These are phyloP conservation scores for Agriopis marginaria DNA, from an alignment of 2,888 invertebrate species.

Conservation along the genomic window DNA sequence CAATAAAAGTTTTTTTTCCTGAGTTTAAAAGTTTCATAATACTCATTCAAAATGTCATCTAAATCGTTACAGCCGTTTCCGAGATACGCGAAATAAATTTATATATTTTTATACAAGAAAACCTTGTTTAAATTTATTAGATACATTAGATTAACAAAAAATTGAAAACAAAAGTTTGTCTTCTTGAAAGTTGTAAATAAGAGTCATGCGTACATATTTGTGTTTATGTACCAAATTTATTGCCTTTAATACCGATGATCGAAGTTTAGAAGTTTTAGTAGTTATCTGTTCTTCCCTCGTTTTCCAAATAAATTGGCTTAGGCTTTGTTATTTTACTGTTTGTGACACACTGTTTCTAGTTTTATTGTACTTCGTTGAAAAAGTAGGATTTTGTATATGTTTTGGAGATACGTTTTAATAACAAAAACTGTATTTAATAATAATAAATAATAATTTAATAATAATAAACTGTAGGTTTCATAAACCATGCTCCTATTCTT, in stretches of 20 bases:
- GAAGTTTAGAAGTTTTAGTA: constrained; percentile 1
- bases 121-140: too few relatives aligned
- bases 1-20: too few relatives aligned
- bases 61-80: too few relatives aligned
- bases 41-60: too few relatives aligned
- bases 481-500: too few relatives aligned
- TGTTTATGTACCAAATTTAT: neutral
- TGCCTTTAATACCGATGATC: neutral
- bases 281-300: constrained; percentile 3
- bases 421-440: too few relatives aligned
- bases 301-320: constrained; percentile 51
- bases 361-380: neutral
- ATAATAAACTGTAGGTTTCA: too few relatives aligned
- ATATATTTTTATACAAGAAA: too few relatives aligned
- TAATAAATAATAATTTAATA: too few relatives aligned
- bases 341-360: constrained; percentile 46
- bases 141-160: neutral
- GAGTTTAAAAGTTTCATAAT: too few relatives aligned
- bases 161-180: neutral
- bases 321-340: constrained; percentile 67
- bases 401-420: neutral
- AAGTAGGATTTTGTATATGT: neutral
- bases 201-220: too few relatives aligned
- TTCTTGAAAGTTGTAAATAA: neutral
- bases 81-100: too few relatives aligned